phyloP scores from a whole-genome alignment of 2,113 vertebrate species.

The Ptilorrhoa leucosticta region DNA sequence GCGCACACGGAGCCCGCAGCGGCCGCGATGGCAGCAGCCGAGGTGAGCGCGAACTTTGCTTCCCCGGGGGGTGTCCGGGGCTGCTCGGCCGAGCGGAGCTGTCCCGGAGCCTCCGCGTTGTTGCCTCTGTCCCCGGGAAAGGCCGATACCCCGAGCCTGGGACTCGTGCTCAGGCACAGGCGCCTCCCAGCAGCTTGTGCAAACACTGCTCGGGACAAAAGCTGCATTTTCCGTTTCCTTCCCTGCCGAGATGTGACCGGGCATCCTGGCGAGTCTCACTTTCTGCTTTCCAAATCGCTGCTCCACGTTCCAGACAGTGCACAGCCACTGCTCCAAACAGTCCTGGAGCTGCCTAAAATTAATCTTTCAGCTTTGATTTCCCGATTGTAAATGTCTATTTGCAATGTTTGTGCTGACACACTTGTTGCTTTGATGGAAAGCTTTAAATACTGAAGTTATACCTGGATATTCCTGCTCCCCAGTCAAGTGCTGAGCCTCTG shows the following conservation, averaged over 20 bases:
- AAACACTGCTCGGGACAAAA: neutral
- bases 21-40: constrained; percentile 70
- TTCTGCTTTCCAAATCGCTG: neutral
- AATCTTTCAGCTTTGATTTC: neutral
- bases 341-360: neutral
- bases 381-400: neutral
- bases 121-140: too few species aligned
- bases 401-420: neutral
- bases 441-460: neutral
- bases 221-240: neutral
- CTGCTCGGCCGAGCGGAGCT: neutral
- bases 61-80: neutral
- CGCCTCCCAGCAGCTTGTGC: neutral
- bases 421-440: neutral
- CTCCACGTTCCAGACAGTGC: neutral
- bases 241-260: neutral
- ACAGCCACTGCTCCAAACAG: neutral
- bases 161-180: neutral
- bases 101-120: neutral
- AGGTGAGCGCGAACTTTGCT: constrained; percentile 58
- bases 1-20: neutral
- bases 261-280: fast-evolving
- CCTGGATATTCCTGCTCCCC: neutral
- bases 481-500: neutral
- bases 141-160: fast-evolving